A percentile compares a stretch with the other conserved stretches of the same genome.
Evolutionary conservation across 1,140 invertebrate species (phyloP).

Genomic region (Nasonia vitripennis): DNA sequence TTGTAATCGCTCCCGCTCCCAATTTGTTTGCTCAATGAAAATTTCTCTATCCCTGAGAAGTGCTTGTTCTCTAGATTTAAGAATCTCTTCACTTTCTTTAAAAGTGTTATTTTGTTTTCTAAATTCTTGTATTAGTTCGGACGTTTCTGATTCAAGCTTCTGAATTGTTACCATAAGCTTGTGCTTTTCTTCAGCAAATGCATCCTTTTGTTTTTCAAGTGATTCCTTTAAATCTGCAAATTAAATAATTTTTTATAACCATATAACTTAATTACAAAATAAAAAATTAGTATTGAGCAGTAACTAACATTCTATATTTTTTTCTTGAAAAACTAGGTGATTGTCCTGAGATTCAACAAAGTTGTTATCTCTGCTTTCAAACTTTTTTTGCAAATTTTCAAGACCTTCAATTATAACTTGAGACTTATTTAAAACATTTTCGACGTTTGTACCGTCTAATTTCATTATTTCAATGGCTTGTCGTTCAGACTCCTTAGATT

Average conservation of each 20-base stretch:
- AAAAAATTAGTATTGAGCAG: conserved; percentile 14
- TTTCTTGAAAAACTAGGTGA: conserved; percentile 63
- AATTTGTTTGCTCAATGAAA: conserved; percentile 67
- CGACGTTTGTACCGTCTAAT: conserved; percentile 61
- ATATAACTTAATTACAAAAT: not conserved
- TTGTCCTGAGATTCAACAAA: conserved; percentile 56
- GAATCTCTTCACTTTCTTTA: conserved; percentile 61
- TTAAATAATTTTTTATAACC: conserved; percentile 11
- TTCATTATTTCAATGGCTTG: conserved; percentile 63
- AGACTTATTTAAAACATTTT: conserved; percentile 65
- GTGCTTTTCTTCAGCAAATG: conserved; percentile 61
- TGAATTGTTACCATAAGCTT: conserved; percentile 61
- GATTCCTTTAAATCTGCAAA: conserved; percentile 63
- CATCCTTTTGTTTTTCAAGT: conserved; percentile 62
- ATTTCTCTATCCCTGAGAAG: conserved; percentile 66
- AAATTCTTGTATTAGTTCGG: conserved; percentile 62
- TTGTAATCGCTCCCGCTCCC: conserved; percentile 67
- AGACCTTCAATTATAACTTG: conserved; percentile 60
- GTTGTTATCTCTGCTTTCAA: conserved; percentile 60
- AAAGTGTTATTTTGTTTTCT: conserved; percentile 60
- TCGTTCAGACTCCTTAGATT: conserved; percentile 67
- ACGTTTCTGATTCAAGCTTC: conserved; percentile 60
- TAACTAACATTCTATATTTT: conserved; percentile 64
- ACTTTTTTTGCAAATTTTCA: conserved; percentile 60
- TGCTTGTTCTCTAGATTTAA: conserved; percentile 61